Conservation (phyloP, 2,797 vertebrate genomes). For the Characodon lateralis region DNA sequence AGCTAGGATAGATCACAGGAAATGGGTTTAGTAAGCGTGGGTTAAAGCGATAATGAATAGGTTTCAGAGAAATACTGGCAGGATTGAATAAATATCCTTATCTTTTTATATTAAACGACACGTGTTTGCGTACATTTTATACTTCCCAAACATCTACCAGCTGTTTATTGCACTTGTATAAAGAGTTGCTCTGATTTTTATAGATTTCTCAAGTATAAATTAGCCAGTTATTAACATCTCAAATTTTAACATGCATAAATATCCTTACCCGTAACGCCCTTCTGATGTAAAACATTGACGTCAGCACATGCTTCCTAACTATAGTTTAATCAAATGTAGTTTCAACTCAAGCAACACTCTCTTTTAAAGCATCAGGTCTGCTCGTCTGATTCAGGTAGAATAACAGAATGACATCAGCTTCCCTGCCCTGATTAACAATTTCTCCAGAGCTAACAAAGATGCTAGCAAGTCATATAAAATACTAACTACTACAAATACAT, state of each 20-base stretch:
- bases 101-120: not conserved
- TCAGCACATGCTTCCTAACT: not conserved
- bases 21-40: not conserved
- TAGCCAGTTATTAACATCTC: not conserved
- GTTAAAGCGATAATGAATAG: not conserved
- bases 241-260: not conserved
- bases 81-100: not conserved
- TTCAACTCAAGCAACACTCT: not conserved
- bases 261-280: not conserved
- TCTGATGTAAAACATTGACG: not conserved
- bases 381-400: not conserved
- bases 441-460: not conserved
- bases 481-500: not conserved
- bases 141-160: not conserved
- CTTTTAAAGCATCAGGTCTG: not conserved
- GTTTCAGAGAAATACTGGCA: not conserved
- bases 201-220: not conserved
- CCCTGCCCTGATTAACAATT: too few relatives aligned
- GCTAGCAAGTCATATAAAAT: not conserved
- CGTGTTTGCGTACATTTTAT: not conserved
- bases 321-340: not conserved
- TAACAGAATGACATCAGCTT: not conserved
- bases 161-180: not conserved
- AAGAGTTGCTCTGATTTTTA: not conserved
- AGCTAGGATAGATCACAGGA: constrained; percentile 26